Evolutionary conservation across 2,797 vertebrate genomes (phyloP).

Genomic region (Gallinago stenura): DNA sequence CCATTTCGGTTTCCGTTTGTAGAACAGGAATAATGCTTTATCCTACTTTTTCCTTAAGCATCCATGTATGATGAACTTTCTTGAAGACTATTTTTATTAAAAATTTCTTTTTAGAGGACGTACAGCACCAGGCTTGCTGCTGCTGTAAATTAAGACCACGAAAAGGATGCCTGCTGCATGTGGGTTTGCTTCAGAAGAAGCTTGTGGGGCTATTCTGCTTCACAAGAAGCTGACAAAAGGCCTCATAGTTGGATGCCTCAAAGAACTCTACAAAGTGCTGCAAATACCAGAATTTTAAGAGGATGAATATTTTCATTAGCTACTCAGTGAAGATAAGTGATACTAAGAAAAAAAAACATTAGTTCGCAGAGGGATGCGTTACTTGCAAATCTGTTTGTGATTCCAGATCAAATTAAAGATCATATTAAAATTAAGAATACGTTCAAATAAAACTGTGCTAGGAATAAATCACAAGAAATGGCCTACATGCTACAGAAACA

Average conservation of each 20-base stretch:
- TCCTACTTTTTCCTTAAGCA: not conserved
- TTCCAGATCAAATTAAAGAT: not conserved
- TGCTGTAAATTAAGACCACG: not conserved
- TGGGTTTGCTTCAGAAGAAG: not conserved
- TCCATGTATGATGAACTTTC: not conserved
- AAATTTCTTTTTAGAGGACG: not conserved
- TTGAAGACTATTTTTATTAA: not conserved
- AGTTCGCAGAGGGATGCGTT: fast-evolving
- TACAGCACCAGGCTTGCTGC: not conserved
- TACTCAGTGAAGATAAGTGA: not conserved
- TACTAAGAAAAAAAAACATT: not conserved
- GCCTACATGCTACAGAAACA: not conserved
- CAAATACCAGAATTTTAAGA: not conserved
- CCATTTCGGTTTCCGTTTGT: not conserved
- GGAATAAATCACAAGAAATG: not conserved
- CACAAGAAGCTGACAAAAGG: not conserved
- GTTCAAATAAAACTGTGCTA: not conserved
- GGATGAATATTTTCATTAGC: not conserved
- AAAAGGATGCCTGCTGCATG: not conserved
- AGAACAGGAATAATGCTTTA: not conserved
- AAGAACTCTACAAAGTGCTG: not conserved
- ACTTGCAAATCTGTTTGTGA: not conserved
- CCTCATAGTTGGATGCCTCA: not conserved
- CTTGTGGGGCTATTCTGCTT: not conserved
- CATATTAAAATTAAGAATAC: not conserved